Evolutionary conservation across 23 tunicate species (phyloP).

Genomic region (Styela clava): DNA sequence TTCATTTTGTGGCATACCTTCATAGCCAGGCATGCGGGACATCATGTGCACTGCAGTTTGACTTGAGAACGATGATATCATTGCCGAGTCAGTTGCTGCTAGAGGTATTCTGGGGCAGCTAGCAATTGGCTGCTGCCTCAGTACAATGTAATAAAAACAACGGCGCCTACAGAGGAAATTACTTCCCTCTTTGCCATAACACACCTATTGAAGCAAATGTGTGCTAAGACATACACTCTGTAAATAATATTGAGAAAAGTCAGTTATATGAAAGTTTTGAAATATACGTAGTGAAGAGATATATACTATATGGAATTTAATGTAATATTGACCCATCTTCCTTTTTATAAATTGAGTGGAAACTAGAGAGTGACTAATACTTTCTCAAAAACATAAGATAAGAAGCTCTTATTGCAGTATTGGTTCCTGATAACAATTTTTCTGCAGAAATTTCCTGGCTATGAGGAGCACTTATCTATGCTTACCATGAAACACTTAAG

Average conservation of each 20-base stretch:
- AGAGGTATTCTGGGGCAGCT: constrained; percentile 23
- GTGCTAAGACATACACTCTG: not conserved
- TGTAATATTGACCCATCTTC: too few species aligned
- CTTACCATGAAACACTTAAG: too few species aligned
- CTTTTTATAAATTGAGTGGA: too few species aligned
- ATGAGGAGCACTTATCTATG: too few species aligned
- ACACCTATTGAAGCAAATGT: constrained; percentile 14
- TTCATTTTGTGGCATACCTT: constrained; percentile 13
- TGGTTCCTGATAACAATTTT: too few species aligned
- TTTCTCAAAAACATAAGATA: too few species aligned
- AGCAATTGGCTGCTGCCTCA: not conserved
- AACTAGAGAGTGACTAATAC: too few species aligned
- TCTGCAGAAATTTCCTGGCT: too few species aligned
- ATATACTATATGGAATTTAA: too few species aligned
- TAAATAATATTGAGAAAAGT: not conserved
- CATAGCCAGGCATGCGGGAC: constrained; percentile 26
- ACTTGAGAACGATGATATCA: constrained; percentile 30
- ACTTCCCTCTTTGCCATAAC: constrained; percentile 29
- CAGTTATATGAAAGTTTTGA: too few species aligned
- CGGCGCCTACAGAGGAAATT: not conserved
- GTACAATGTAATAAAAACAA: not conserved
- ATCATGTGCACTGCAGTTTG: constrained; percentile 34
- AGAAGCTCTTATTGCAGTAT: too few species aligned
- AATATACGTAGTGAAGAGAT: too few species aligned
- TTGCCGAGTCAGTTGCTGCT: constrained; percentile 3